Evolutionary conservation across 2,113 vertebrate species (phyloP).

Genomic region (Rhinoderma darwinii): DNA sequence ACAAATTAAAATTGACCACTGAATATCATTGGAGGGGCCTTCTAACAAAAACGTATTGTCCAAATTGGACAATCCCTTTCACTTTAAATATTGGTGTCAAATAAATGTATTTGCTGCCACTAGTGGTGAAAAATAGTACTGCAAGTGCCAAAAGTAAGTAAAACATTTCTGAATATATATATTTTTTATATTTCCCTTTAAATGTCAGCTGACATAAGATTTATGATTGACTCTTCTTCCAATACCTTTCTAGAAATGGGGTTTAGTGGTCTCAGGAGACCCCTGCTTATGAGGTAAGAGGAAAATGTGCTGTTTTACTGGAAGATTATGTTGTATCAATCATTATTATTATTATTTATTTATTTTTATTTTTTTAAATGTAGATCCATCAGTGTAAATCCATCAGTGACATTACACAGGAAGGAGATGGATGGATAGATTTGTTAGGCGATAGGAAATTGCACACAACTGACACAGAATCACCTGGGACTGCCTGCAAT

Average conservation of each 20-base stretch:
- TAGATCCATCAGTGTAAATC: conserved; percentile 11
- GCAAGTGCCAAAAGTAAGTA: not conserved
- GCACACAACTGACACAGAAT: conserved; percentile 22
- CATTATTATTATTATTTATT: no score
- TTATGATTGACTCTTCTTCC: not conserved
- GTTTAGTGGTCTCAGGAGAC: not conserved
- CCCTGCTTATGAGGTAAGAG: not conserved
- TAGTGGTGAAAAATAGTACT: not conserved
- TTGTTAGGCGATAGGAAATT: conserved; percentile 38
- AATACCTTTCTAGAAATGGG: not conserved
- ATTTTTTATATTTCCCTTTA: not conserved
- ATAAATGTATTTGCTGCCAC: no score
- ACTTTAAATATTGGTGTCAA: no score
- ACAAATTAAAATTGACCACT: no score
- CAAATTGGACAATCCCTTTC: no score
- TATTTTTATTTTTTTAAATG: not conserved
- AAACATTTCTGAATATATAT: not conserved
- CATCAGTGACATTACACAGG: conserved; percentile 15
- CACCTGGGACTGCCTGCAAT: conserved; percentile 9
- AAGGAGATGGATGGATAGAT: conserved; percentile 41
- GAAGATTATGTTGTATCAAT: conserved; percentile 35
- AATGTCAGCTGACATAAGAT: not conserved
- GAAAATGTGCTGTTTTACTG: conserved; percentile 16
- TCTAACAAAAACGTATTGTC: no score
- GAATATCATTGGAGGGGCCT: no score